Conservation (phyloP, 2,113 vertebrate genomes). For the Sarotherodon lohbergeri region DNA sequence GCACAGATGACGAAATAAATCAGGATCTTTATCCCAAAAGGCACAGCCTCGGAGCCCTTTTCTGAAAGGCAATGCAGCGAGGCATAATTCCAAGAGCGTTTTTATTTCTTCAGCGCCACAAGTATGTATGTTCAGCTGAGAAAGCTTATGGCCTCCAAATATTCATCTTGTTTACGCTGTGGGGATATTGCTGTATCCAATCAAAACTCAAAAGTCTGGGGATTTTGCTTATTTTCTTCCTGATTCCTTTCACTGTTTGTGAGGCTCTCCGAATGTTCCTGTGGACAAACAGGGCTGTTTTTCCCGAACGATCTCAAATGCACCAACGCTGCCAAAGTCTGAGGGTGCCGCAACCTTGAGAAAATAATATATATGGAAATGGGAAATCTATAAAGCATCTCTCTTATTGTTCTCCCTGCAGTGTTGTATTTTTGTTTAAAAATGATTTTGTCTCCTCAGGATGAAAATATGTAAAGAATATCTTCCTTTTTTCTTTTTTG, state of each 20-base stretch:
- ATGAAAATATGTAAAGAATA: constrained; percentile 70
- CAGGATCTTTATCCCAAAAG: constrained; percentile 17
- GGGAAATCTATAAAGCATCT: constrained; percentile 73
- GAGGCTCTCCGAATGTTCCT: constrained; percentile 58
- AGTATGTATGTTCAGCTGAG: constrained; percentile 46
- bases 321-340: constrained; percentile 64
- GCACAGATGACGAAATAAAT: constrained; percentile 32
- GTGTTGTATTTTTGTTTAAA: constrained; percentile 74
- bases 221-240: constrained; percentile 58
- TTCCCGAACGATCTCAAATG: constrained; percentile 55
- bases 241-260: constrained; percentile 56
- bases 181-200: constrained; percentile 52
- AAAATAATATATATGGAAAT: constrained; percentile 80
- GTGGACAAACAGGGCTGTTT: constrained; percentile 57
- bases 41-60: not conserved
- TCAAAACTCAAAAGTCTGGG: constrained; percentile 69
- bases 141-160: constrained; percentile 56
- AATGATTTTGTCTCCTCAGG: constrained; percentile 77
- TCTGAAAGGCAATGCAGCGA: constrained; percentile 9
- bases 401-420: constrained; percentile 73
- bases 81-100: constrained; percentile 19
- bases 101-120: constrained; percentile 26
- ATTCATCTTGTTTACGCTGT: constrained; percentile 32
- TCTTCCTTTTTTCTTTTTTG: constrained; percentile 40
- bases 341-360: constrained; percentile 71